Base-by-base conservation (phyloP, 2,797 vertebrate species). In the Bufotes viridis region DNA sequence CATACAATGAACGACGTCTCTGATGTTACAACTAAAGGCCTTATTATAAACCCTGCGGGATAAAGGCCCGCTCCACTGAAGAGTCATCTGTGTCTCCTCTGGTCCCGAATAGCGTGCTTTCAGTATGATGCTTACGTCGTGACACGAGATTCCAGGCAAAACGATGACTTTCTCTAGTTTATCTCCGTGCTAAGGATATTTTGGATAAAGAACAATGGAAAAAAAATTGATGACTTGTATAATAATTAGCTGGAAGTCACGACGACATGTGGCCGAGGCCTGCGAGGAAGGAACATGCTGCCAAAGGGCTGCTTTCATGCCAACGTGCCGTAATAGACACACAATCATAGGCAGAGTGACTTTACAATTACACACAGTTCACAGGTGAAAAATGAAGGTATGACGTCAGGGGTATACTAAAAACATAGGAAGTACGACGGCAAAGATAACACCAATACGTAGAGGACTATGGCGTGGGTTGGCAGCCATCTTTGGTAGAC, bases 241-340 rank as follows among this genome's bases (percentile, higher is more conserved):
- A 34, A 79, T 34, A 86, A 79, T 69, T 78, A 69, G 84, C 20
- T 79, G 75, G 24, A 86, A 78, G 84, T 65, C 60, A 86, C 18
- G 61, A 29, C n/a, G 51, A 79, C 84, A 57, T 34, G 42, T 63
- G 20, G 13, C n/a, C 22, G 49, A 29, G 58, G 72, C 65, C 72
- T 75, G 22, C 14, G 42, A 26, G 74, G 15, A 85, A 34, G 34
- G 63, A 79, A 55, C 20, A 55, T 79, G 11, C 49, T 67, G 76
- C 61, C 75, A 69, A 69, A 85, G 10, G n/a, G 53, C 82, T 63
- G 26, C 55, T 80, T 26, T 26, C 15, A 80, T 81, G 53, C 58
- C 34, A 63, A 65, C 18, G 53, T 15, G 29, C 29, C 58, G 29
- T 72, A 20, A 83, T 58, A 34, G 18, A 34, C 11, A 34, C 9